Conservation (phyloP, 2,113 vertebrate genomes). For the Actenoides hombroni region DNA sequence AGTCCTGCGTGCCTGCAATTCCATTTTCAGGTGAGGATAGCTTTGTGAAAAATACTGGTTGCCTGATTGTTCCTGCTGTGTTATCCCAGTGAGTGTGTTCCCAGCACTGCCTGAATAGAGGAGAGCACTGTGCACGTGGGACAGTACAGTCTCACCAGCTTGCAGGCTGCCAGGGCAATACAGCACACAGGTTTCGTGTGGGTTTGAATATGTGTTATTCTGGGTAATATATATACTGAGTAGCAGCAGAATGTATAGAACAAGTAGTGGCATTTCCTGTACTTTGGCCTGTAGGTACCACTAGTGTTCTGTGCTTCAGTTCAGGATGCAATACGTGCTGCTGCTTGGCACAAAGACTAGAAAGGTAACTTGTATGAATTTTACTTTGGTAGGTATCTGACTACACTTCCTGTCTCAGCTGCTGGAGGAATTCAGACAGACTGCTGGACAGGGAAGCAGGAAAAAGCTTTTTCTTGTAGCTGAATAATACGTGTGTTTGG, state of each 20-base stretch:
- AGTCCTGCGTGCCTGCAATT: not conserved
- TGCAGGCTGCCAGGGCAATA: not conserved
- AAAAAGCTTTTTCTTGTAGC: not conserved
- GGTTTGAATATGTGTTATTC: not conserved
- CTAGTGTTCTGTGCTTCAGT: not conserved
- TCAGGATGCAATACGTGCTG: not conserved
- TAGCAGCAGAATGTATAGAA: not conserved
- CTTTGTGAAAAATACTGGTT: not conserved
- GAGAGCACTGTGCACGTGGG: not conserved
- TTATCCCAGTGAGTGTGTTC: not conserved
- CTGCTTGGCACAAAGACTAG: not conserved
- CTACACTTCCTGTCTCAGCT: not conserved
- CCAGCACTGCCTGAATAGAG: not conserved
- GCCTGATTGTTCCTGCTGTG: not conserved
- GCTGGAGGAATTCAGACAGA: not conserved
- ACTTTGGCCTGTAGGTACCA: not conserved
- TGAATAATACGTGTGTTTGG: not conserved
- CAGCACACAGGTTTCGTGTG: not conserved
- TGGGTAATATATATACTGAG: not conserved
- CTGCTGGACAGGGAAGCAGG: not conserved
- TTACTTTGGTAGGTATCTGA: not conserved
- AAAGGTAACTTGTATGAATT: not conserved
- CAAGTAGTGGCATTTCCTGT: not conserved
- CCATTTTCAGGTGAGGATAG: not conserved
- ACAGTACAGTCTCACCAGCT: not conserved